Evolutionary conservation across 2,113 vertebrate genomes (phyloP).

Genomic region (Rhagologus leucostigma): DNA sequence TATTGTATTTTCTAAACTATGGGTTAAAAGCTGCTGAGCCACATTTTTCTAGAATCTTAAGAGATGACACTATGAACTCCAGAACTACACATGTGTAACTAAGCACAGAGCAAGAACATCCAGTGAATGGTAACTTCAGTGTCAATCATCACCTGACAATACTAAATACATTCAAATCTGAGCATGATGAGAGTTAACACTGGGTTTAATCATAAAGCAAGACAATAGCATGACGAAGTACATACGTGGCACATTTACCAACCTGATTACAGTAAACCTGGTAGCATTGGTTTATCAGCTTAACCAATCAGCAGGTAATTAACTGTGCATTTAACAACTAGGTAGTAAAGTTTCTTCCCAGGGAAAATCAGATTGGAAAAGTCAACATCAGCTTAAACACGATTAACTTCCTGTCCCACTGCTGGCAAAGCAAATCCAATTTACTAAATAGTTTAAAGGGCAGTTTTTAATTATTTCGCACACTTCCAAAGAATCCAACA

Average conservation of each 20-base stretch:
- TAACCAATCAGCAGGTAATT: slow-evolving; percentile 50
- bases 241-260: background rate
- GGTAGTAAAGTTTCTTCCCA: slow-evolving; percentile 36
- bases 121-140: background rate
- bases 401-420: slow-evolving; percentile 34
- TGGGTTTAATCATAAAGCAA: background rate
- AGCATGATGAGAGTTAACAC: background rate
- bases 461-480: slow-evolving; percentile 23
- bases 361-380: slow-evolving; percentile 57
- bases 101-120: background rate
- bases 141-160: background rate
- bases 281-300: slow-evolving; percentile 24
- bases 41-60: background rate
- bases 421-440: slow-evolving; percentile 44
- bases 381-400: slow-evolving; percentile 51
- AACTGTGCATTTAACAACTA: slow-evolving; percentile 19
- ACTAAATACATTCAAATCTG: background rate
- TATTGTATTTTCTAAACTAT: background rate
- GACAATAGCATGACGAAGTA: background rate
- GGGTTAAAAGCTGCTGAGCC: background rate
- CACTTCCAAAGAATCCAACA: background rate
- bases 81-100: accelerated
- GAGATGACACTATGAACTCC: background rate
- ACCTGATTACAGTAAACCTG: background rate
- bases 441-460: slow-evolving; percentile 43